Percentiles rank a stretch among this genome's conserved stretches.
phyloP scores from a whole-genome alignment of 2,797 vertebrate genomes.

The Pempheris klunzingeri region DNA sequence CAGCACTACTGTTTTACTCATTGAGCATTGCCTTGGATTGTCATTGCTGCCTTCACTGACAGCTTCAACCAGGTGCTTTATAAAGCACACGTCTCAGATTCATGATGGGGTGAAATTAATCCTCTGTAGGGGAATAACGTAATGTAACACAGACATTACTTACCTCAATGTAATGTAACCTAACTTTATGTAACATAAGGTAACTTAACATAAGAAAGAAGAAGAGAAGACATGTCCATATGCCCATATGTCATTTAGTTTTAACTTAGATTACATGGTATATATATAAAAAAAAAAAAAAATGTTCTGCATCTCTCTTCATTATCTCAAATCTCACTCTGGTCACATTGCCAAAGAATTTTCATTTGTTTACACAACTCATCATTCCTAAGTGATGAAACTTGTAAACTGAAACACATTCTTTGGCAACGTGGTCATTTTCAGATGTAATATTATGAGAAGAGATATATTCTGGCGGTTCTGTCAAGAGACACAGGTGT shows the following conservation, averaged over 20 bases:
- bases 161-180: no score
- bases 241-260: slow-evolving; percentile 29
- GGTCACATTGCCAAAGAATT: slow-evolving; percentile 52
- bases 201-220: no score
- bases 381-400: slow-evolving; percentile 65
- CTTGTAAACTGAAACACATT: slow-evolving; percentile 63
- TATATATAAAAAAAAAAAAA: no score
- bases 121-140: background rate
- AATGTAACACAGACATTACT: no score
- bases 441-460: slow-evolving; percentile 42
- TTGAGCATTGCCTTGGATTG: background rate
- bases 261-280: background rate
- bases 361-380: slow-evolving; percentile 42
- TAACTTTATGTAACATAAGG: no score
- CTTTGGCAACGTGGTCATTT: slow-evolving; percentile 36
- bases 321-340: slow-evolving; percentile 35
- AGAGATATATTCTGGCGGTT: slow-evolving; percentile 27
- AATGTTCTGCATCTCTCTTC: slow-evolving; percentile 16
- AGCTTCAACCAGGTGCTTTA: slow-evolving; percentile 16
- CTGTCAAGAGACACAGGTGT: background rate
- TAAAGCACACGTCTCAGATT: background rate
- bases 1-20: background rate
- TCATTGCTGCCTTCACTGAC: background rate
- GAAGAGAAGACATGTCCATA: no score
- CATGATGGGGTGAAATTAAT: slow-evolving; percentile 1